phyloP scores from a whole-genome alignment of 2,797 vertebrate species.

The Cossypha heuglini region DNA sequence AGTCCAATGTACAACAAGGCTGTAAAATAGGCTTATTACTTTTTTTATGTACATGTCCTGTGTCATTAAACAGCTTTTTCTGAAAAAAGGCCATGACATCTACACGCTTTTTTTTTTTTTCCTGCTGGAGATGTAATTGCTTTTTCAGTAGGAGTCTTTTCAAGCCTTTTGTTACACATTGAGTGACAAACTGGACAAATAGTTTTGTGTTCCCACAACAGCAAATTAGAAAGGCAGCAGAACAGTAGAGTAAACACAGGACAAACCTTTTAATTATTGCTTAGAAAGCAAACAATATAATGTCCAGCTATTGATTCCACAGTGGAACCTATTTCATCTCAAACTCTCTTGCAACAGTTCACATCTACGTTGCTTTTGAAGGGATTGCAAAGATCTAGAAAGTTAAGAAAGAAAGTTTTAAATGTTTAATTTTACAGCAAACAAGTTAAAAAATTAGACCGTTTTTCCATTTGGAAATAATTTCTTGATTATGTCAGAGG shows the following conservation, averaged over 20 bases:
- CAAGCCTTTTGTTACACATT: slow-evolving; percentile 22
- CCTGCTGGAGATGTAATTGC: slow-evolving; percentile 31
- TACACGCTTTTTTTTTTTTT: background rate
- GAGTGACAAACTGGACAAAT: slow-evolving; percentile 31
- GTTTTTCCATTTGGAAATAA: background rate
- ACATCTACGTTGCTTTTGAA: background rate
- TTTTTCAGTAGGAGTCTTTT: slow-evolving; percentile 37
- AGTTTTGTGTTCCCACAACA: slow-evolving; percentile 44
- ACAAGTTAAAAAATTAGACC: background rate
- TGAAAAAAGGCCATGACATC: slow-evolving; percentile 1
- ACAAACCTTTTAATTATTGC: background rate
- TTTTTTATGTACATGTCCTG: slow-evolving; percentile 43
- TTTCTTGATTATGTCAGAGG: background rate
- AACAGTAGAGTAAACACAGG: background rate
- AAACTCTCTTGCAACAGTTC: background rate
- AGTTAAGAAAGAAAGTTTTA: background rate
- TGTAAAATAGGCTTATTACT: slow-evolving; percentile 54
- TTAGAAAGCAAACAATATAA: background rate
- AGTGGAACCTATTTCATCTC: background rate
- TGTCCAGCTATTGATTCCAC: background rate
- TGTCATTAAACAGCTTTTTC: slow-evolving; percentile 37
- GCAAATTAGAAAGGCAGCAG: slow-evolving; percentile 43
- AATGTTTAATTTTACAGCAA: background rate
- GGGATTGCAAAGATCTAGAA: background rate
- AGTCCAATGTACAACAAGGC: background rate